Evolutionary conservation across 53 echinoderm and acorn worm species (phyloP).

Genomic region (Patiria pectinifera): DNA sequence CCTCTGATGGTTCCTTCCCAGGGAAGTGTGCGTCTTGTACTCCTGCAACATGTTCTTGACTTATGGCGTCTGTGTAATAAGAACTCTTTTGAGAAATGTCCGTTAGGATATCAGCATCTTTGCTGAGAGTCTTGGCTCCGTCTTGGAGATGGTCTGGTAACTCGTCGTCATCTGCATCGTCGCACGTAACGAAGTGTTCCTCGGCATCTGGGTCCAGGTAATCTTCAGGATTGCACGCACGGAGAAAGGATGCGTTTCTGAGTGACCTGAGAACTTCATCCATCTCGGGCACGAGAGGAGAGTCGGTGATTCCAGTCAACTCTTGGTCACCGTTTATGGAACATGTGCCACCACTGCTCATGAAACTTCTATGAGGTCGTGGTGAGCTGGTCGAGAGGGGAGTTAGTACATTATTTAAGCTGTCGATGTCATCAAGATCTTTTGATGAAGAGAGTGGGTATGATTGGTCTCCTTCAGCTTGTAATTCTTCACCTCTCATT

Average conservation of each 20-base stretch:
- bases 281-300: not conserved
- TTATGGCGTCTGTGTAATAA: not conserved
- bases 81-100: not conserved
- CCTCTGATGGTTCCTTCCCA: not conserved
- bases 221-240: slow-evolving; percentile 23
- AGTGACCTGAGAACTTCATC: slow-evolving; percentile 3
- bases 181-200: not conserved
- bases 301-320: not conserved
- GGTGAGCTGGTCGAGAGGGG: slow-evolving; percentile 46
- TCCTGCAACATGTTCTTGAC: not conserved
- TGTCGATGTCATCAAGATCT: slow-evolving; percentile 38
- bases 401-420: not conserved
- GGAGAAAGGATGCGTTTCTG: slow-evolving; percentile 32
- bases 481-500: not conserved
- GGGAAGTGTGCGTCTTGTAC: not conserved
- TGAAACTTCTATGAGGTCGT: not conserved
- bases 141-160: not conserved
- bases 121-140: not conserved
- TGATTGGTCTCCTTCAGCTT: not conserved
- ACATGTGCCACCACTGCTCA: not conserved
- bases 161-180: not conserved
- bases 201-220: not conserved
- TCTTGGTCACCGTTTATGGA: not conserved
- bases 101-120: not conserved
- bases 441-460: slow-evolving; percentile 1